phyloP scores from a whole-genome alignment of 2,797 vertebrate species.

The Sebastes steindachneri region DNA sequence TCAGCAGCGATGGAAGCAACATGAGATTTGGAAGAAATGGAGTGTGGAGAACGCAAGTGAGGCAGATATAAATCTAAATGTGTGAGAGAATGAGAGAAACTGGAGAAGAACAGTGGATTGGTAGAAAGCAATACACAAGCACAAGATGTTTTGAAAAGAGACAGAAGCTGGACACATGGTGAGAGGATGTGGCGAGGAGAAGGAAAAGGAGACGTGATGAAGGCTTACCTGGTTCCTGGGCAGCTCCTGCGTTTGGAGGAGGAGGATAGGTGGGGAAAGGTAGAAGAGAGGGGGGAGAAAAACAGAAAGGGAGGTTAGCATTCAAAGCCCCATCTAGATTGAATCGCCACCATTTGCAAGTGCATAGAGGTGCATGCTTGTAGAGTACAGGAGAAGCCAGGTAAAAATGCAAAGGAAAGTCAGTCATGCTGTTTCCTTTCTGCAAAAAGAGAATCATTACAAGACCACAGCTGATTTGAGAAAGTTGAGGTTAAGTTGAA shows the following conservation, averaged over 20 bases:
- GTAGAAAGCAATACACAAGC: not conserved
- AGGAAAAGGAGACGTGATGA: constrained; percentile 21
- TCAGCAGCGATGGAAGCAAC: constrained; percentile 1
- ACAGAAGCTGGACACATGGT: not conserved
- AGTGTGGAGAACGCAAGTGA: not conserved
- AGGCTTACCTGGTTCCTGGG: constrained; percentile 82
- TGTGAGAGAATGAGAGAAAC: not conserved
- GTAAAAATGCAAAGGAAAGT: constrained; percentile 1
- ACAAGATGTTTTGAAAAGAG: not conserved
- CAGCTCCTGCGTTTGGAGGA: constrained; percentile 75
- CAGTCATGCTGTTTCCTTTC: not conserved
- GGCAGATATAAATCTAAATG: constrained; percentile 10
- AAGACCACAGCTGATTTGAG: not conserved
- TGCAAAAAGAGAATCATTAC: constrained; percentile 1
- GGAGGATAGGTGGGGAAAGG: not conserved
- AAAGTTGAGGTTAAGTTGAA: not conserved
- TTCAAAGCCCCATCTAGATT: constrained; percentile 29
- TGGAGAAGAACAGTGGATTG: not conserved
- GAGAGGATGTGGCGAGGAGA: constrained; percentile 7
- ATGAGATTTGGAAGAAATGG: not conserved
- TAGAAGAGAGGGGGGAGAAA: constrained; percentile 20
- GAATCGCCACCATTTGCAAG: constrained; percentile 12
- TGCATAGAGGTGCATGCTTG: constrained; percentile 38
- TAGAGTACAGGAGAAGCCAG: constrained; percentile 17
- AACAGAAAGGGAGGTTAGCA: constrained; percentile 70